These are phyloP conservation scores for Cheumatopsyche charites DNA, from an alignment of 1,140 invertebrate species.

Conservation along the genomic window DNA sequence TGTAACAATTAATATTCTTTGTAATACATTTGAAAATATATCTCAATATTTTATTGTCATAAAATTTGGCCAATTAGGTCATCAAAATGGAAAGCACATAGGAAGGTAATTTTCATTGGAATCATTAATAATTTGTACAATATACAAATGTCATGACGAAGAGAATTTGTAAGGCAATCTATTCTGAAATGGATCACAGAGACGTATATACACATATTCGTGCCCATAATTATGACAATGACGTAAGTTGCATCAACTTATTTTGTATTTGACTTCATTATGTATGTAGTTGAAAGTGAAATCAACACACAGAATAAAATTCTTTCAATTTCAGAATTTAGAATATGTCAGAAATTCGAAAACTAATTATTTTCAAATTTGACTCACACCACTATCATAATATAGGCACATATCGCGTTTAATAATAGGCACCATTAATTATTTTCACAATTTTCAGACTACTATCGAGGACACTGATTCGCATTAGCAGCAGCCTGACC, in stretches of 20 bases:
- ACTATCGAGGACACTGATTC: conserved; percentile 41
- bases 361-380: too few relatives aligned
- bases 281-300: too few relatives aligned
- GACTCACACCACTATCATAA: too few relatives aligned
- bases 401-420: too few relatives aligned
- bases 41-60: conserved; percentile 22
- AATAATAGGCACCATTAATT: conserved; percentile 32
- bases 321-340: too few relatives aligned
- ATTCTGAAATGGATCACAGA: conserved; percentile 15
- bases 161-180: conserved; percentile 14
- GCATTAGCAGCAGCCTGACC: conserved; percentile 35
- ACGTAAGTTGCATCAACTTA: too few relatives aligned
- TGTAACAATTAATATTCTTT: conserved; percentile 15
- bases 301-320: too few relatives aligned
- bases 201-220: neutral
- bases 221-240: too few relatives aligned
- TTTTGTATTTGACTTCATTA: too few relatives aligned
- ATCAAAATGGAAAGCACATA: conserved; percentile 4
- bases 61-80: conserved; percentile 34
- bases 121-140: conserved; percentile 10
- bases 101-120: neutral
- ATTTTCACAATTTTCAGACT: neutral
- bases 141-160: neutral
- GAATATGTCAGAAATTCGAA: too few relatives aligned
- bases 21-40: neutral